A percentile compares a stretch with the other conserved stretches of the same genome.
Conservation (phyloP, 2,797 vertebrate genomes). For the Meriones psammophilus region DNA sequence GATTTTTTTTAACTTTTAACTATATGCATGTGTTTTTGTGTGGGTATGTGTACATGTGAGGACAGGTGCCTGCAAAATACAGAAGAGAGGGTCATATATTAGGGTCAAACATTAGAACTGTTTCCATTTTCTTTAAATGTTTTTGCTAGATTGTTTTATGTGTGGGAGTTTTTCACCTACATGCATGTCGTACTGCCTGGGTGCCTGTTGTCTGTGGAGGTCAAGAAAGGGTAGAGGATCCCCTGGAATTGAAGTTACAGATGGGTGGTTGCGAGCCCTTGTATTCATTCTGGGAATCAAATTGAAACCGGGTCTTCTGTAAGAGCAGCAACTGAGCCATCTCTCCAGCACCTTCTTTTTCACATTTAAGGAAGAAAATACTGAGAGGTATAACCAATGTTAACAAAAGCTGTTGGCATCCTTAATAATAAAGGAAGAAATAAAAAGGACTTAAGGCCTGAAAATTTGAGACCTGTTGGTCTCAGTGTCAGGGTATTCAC, state of each 20-base stretch:
- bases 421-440: slow-evolving; percentile 37
- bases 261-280: neutral
- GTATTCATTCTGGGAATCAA: neutral
- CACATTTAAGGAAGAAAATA: slow-evolving; percentile 43
- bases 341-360: neutral
- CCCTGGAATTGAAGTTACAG: neutral
- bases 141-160: neutral
- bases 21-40: neutral
- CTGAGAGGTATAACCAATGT: neutral
- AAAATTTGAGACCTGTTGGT: slow-evolving; percentile 12
- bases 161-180: neutral
- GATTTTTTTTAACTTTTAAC: neutral
- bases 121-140: slow-evolving; percentile 1
- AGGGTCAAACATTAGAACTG: neutral
- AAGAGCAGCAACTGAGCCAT: neutral
- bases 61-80: neutral
- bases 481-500: neutral
- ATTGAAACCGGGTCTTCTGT: neutral
- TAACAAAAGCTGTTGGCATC: slow-evolving; percentile 13
- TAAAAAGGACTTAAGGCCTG: neutral
- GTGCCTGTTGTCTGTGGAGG: neutral
- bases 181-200: neutral
- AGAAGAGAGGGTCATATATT: neutral
- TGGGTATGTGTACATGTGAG: neutral
- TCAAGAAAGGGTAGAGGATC: neutral